Base-by-base conservation (phyloP, 2,797 vertebrate genomes). In the Platyrinchus mystaceus region DNA sequence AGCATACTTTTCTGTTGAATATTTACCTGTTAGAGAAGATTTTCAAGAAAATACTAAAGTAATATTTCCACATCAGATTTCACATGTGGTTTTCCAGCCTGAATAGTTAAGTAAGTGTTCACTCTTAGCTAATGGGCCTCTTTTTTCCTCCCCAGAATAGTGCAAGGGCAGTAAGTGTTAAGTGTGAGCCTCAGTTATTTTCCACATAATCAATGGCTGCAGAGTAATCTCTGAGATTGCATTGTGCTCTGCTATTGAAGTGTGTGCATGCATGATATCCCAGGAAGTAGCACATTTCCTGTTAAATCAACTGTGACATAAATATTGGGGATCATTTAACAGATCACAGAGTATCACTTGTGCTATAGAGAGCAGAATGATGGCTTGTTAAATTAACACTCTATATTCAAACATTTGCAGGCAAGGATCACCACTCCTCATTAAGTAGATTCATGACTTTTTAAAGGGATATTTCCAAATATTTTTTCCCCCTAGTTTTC, bases 311-410 rank as follows among this genome's bases (percentile, higher is more conserved):
- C 96, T 71, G 44, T 97, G 89, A 87, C 96, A 94, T 94, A 97
- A 98, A 97, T 97, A 97, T 92, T 53, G 78, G 90, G 89, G 93
- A 84, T 97, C 96, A 97, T 97, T 97, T 97, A 97, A 84, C 95
- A 97, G 93, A 95, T 96, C 96, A 97, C 44, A 95, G 91, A 75
- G 80, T 89, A 92, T 69, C 8, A 4, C 64, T 94, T 97, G 95
- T 97, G 89, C 95, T 95, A 26, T 26, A 75, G 80, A 79, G 87
- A 86, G 44, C 91, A 91, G 58, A 84, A 92, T 93, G 87, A 89
- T 95, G 74, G 55, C 70, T 73, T 95, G 94, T 96, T 90, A 97
- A 78, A 96, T 96, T 96, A 96, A 50, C 76, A 77, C 43, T 94
- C 4, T 39, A n/a, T 3, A 71, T 53, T 34, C 83, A 95, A 91